Evolutionary conservation across 2,888 invertebrate genomes (phyloP).

Genomic region (Drosophila picticornis): DNA sequence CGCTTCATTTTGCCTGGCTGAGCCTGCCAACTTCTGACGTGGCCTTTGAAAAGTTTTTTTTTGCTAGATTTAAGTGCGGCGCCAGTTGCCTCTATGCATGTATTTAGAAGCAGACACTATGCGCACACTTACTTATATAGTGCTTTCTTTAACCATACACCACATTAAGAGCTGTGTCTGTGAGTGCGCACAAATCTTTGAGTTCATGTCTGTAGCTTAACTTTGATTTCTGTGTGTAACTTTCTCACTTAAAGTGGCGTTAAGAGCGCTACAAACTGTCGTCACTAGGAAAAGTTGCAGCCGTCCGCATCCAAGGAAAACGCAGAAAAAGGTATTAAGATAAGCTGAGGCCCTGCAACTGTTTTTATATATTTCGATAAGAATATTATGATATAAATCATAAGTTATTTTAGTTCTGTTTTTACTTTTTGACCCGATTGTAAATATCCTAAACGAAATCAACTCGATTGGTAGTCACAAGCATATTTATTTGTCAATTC

Average conservation of each 20-base stretch:
- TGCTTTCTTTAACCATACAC: constrained; percentile 47
- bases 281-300: constrained; percentile 34
- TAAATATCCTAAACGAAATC: not conserved
- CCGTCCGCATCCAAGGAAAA: constrained; percentile 17
- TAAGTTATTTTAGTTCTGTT: not conserved
- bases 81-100: constrained; percentile 19
- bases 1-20: constrained; percentile 34
- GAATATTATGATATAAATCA: not conserved
- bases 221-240: constrained; percentile 66
- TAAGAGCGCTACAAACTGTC: constrained; percentile 54
- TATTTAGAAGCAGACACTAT: not conserved
- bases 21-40: constrained; percentile 13
- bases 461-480: constrained; percentile 13
- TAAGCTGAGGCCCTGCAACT: not conserved
- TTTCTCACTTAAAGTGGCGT: constrained; percentile 73
- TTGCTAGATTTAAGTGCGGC: constrained; percentile 34
- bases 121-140: constrained; percentile 41
- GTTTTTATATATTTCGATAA: not conserved
- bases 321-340: constrained; percentile 12
- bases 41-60: constrained; percentile 47
- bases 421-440: not conserved
- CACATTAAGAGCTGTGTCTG: constrained; percentile 27
- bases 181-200: constrained; percentile 29
- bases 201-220: constrained; percentile 57
- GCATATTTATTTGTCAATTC: constrained; percentile 34